Evolutionary conservation across 2,113 vertebrate genomes (phyloP), one percentile per base, ranked within the genome.

Genomic region (Dromas ardeola): DNA sequence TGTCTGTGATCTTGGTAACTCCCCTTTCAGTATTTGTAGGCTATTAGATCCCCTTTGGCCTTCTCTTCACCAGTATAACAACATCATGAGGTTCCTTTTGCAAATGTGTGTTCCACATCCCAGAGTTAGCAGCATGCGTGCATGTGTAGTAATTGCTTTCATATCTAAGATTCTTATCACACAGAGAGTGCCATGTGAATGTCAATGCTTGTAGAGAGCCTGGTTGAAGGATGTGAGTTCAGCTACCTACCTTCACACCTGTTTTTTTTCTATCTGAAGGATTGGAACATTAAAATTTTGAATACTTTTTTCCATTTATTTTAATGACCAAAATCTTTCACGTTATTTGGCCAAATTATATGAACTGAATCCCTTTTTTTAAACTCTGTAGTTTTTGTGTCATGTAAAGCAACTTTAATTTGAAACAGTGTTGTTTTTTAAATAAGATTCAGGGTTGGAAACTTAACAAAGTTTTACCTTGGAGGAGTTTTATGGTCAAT

Each of bases 401-500:
- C 14, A 19, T 45, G 15, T 83, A 70, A 73, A 90, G 29, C n/a
- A 90, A 70, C 18, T 89, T 77, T 32, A 77, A 15, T 88, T 82
- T 92, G 25, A 93, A 93, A 59, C 73, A 83, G 90, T 90, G 42
- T 96, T 96, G 45, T 67, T 82, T 83, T 82, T 40, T 15, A 80
- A 81, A 19, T 80, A 87, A 78, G 23, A 53, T 71, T 88, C n/a
- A 69, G 69, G 32, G 49, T 88, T 79, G 66, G 76, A 92, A 66
- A 79, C 17, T 74, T 88, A 70, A 29, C 22, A 11, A 70, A 66
- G 43, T 81, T 96, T 92, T 73, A 81, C 45, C 13, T 93, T 92
- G 45, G 18, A 86, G 13, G 66, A 67, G 30, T 83, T 85, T 53
- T 77, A 50, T 79, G 47, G 58, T 90, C 72, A 93, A 66, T 1